Percentiles rank a stretch among this genome's conserved stretches.
These are phyloP conservation scores for Alligator sinensis DNA, from an alignment of 2,113 vertebrate species.

Conservation along the genomic window DNA sequence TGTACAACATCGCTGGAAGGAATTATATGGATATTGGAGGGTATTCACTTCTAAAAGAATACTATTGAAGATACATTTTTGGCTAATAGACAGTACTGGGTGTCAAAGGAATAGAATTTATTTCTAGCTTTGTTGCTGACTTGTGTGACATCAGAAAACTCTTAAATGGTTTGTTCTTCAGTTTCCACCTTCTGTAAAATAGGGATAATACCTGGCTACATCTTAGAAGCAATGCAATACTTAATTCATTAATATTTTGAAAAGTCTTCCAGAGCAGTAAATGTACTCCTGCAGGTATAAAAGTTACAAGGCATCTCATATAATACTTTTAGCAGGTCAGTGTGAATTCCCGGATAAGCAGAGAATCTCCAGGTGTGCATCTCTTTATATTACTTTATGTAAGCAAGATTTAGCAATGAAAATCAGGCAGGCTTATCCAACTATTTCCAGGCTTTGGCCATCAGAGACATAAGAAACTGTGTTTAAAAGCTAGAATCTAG, in stretches of 20 bases:
- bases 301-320: no score
- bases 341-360: neutral
- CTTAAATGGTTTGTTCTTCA: neutral
- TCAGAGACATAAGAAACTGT: neutral
- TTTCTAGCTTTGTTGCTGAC: no score
- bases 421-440: neutral
- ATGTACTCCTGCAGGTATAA: neutral
- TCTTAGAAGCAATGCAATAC: neutral
- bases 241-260: neutral
- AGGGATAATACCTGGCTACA: neutral
- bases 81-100: no score
- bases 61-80: neutral
- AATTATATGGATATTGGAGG: neutral
- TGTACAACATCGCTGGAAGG: neutral
- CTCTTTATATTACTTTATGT: neutral
- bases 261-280: neutral
- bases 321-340: neutral
- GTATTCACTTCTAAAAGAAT: no score
- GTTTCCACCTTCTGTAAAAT: neutral
- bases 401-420: neutral
- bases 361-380: neutral
- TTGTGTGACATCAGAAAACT: no score
- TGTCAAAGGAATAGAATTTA: no score
- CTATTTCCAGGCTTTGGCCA: neutral
- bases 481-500: neutral